These are phyloP conservation scores for Lycia hirtaria DNA, from an alignment of 2,888 invertebrate species.

Conservation along the genomic window DNA sequence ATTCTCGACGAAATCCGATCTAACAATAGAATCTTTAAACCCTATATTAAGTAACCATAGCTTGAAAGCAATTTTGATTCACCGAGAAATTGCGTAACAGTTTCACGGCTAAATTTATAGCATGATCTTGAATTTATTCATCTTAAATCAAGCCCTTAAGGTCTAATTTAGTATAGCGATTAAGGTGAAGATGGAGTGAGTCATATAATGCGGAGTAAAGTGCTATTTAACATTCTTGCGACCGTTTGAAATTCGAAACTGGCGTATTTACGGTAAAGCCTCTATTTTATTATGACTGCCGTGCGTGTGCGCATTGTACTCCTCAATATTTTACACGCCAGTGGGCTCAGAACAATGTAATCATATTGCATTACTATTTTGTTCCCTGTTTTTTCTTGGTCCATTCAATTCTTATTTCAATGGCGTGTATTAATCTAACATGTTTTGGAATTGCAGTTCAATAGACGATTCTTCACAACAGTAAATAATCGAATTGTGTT, in stretches of 20 bases:
- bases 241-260: constrained; percentile 59
- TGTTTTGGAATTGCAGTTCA: constrained; percentile 1
- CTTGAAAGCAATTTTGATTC: constrained; percentile 49
- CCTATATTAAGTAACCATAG: constrained; percentile 53
- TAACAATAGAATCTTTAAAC: constrained; percentile 39
- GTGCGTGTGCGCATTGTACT: constrained; percentile 43
- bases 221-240: constrained; percentile 54
- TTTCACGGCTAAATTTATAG: constrained; percentile 14
- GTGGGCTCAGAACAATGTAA: constrained; percentile 14
- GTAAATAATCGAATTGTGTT: background rate
- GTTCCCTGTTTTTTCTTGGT: constrained; percentile 5
- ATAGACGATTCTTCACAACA: constrained; percentile 7
- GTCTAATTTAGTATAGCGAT: constrained; percentile 29
- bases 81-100: constrained; percentile 48
- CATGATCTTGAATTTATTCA: constrained; percentile 10
- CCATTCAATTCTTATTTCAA: constrained; percentile 1
- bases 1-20: constrained; percentile 16
- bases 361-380: constrained; percentile 4
- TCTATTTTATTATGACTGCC: constrained; percentile 54
- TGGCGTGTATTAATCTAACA: background rate
- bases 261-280: constrained; percentile 58
- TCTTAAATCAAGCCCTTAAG: constrained; percentile 29
- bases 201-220: constrained; percentile 46
- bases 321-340: constrained; percentile 13
- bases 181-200: constrained; percentile 33